phyloP scores from a whole-genome alignment of 2,113 vertebrate genomes.

The Condylura cristata region DNA sequence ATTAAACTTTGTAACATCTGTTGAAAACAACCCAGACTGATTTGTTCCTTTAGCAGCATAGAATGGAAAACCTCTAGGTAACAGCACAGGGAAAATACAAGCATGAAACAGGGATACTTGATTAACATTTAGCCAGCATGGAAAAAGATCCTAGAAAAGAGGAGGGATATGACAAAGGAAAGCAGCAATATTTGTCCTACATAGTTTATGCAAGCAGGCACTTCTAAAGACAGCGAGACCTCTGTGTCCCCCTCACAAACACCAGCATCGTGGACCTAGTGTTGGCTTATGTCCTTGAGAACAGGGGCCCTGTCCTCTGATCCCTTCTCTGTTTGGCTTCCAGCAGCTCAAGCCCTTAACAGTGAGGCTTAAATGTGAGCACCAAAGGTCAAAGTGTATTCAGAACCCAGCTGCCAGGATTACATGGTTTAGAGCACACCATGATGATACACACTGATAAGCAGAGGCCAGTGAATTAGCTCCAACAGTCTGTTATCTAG shows the following conservation, averaged over 20 bases:
- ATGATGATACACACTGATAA: background rate
- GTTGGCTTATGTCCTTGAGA: conserved; percentile 2
- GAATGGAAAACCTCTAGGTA: background rate
- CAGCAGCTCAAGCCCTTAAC: background rate
- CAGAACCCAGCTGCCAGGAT: background rate
- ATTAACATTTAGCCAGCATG: background rate
- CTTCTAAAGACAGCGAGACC: background rate
- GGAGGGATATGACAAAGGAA: background rate
- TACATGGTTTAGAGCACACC: background rate
- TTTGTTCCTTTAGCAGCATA: background rate
- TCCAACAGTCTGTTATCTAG: background rate
- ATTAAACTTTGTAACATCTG: conserved; percentile 2
- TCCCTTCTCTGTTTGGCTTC: background rate
- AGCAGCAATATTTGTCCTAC: background rate
- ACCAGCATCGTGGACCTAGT: background rate
- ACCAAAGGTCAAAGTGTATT: background rate
- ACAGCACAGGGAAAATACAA: background rate
- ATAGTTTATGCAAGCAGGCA: background rate
- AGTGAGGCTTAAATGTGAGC: background rate
- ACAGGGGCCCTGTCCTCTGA: background rate
- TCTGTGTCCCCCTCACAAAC: background rate
- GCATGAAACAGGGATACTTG: background rate
- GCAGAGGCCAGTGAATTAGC: background rate
- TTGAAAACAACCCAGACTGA: background rate
- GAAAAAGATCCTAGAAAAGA: background rate